Conservation (phyloP, 2,888 invertebrate species). For the Andrena marginata region DNA sequence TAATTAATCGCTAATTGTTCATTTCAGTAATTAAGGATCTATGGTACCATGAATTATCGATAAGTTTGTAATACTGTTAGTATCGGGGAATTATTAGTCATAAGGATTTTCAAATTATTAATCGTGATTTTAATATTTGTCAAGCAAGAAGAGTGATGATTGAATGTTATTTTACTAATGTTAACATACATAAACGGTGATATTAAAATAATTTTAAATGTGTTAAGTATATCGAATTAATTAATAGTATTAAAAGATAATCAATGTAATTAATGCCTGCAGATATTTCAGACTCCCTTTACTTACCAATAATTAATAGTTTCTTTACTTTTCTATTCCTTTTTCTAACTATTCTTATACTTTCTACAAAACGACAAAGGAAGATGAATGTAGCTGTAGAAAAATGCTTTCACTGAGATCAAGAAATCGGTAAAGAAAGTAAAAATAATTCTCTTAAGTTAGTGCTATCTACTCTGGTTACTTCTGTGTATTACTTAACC, state of each 20-base stretch:
- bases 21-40: constrained; percentile 17
- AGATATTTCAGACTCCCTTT: constrained; percentile 14
- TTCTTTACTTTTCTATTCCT: constrained; percentile 29
- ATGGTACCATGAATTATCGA: constrained; percentile 41
- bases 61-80: constrained; percentile 21
- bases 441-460: constrained; percentile 20
- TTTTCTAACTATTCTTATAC: constrained; percentile 1
- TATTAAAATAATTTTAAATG: constrained; percentile 32
- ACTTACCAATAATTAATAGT: constrained; percentile 29
- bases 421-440: constrained; percentile 16
- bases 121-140: constrained; percentile 9
- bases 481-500: constrained; percentile 26
- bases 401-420: background rate
- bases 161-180: constrained; percentile 24
- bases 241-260: constrained; percentile 24
- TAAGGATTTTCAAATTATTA: constrained; percentile 34
- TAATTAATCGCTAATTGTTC: constrained; percentile 37
- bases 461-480: background rate
- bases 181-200: constrained; percentile 35
- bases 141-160: constrained; percentile 11
- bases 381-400: background rate
- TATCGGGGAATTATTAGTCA: constrained; percentile 11
- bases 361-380: background rate
- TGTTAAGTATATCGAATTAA: constrained; percentile 21
- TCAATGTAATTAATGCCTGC: constrained; percentile 19